A percentile compares a stretch with the other conserved stretches of the same genome.
Conservation (phyloP, 1,140 invertebrate species). For the Oryzaephilus surinamensis region DNA sequence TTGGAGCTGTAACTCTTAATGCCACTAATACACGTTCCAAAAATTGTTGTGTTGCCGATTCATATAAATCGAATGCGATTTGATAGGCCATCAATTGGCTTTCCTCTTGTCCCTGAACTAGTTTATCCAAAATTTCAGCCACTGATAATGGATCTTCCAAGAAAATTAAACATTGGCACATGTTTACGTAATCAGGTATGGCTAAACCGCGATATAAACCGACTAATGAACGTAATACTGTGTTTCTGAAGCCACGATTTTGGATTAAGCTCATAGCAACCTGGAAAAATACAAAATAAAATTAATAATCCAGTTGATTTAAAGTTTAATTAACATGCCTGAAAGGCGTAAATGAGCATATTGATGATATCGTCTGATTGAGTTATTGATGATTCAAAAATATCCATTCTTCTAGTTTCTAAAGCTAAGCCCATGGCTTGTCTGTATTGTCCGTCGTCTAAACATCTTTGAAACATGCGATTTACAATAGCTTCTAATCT, state of each 20-base stretch:
- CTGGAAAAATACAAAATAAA: slow-evolving; percentile 38
- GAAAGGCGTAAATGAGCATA: slow-evolving; percentile 89
- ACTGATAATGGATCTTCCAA: slow-evolving; percentile 86
- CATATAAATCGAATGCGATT: slow-evolving; percentile 98
- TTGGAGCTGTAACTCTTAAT: slow-evolving; percentile 70
- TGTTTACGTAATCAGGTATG: slow-evolving; percentile 90
- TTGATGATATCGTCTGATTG: slow-evolving; percentile 81
- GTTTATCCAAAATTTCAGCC: slow-evolving; percentile 80
- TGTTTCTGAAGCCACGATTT: slow-evolving; percentile 84
- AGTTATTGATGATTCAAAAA: slow-evolving; percentile 84
- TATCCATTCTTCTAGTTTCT: slow-evolving; percentile 93
- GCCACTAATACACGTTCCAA: slow-evolving; percentile 78
- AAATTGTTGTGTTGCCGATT: slow-evolving; percentile 98
- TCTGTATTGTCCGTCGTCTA: slow-evolving; percentile 87
- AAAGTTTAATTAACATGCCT: slow-evolving; percentile 11
- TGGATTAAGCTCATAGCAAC: slow-evolving; percentile 93
- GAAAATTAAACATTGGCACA: slow-evolving; percentile 94
- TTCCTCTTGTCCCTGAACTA: slow-evolving; percentile 68
- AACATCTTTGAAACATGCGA: slow-evolving; percentile 91
- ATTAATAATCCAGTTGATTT: no score
- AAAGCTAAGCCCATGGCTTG: slow-evolving; percentile 90
- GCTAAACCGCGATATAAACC: slow-evolving; percentile 76
- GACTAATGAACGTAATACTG: slow-evolving; percentile 80
- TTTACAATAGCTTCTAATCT: slow-evolving; percentile 90
- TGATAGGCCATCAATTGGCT: slow-evolving; percentile 90